phyloP scores from a whole-genome alignment of 2,888 invertebrate genomes.

The Metalampra italica region DNA sequence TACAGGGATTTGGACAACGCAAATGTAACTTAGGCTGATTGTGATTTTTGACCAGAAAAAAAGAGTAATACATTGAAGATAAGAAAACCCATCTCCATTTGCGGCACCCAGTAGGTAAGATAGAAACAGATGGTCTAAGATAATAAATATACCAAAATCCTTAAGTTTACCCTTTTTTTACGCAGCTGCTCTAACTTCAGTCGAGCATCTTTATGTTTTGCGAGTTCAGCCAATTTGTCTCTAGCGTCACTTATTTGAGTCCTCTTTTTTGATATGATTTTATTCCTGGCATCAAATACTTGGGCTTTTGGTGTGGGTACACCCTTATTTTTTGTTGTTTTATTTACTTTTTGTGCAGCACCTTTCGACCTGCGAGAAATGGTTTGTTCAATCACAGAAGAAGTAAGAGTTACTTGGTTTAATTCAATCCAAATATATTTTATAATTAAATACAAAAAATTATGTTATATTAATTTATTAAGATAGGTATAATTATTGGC shows the following conservation, averaged over 20 bases:
- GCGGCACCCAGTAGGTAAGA: background rate
- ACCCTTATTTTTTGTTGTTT: conserved; percentile 16
- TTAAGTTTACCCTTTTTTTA: conserved; percentile 49
- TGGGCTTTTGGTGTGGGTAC: conserved; percentile 18
- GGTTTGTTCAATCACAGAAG: background rate
- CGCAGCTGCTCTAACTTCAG: conserved; percentile 83
- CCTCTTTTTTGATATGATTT: conserved; percentile 88
- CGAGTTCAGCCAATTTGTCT: conserved; percentile 87
- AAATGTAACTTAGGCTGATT: no score
- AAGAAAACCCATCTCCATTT: no score
- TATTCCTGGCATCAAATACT: conserved; percentile 84
- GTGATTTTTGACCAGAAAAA: no score
- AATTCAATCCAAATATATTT: no score
- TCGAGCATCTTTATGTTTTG: conserved; percentile 87
- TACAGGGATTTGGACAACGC: no score
- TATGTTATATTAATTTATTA: no score
- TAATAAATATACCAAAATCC: background rate
- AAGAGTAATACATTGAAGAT: no score
- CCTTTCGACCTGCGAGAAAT: conserved; percentile 24
- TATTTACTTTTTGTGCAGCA: conserved; percentile 16
- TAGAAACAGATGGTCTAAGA: background rate
- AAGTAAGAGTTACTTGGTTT: no score
- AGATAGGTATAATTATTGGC: no score
- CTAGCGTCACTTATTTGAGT: conserved; percentile 87
- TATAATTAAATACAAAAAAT: no score